Evolutionary conservation across 1,140 invertebrate genomes (phyloP), one percentile per base, ranked within the genome.

Genomic region (Lordiphosa mommai): DNA sequence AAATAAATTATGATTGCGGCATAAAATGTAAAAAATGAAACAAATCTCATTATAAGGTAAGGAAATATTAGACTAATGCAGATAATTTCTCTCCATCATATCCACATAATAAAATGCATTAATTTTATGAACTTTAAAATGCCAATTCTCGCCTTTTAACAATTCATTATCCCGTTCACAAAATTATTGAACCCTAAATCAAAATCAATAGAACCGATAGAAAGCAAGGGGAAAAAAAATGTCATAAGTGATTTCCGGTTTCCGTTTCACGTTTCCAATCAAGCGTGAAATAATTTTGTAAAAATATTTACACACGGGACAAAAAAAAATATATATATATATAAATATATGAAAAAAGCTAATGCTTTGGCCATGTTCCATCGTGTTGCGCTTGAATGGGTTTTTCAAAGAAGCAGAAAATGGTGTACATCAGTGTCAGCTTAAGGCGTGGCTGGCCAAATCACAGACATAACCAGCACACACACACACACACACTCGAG

Each of bases 221-320:
- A 33, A 56, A 6, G 1, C 0, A 30, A 47, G 23, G 60, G 43
- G 44, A 38, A 55, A 48, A 47, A 69, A 59, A 82, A 82, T 84
- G 77, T 82, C 77, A 82, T 84, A 82, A 82, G 76, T 82, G 71
- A 82, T 82, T 80, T 80, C 74, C 76, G 56, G 61, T 30, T 74
- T 52, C 76, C 74, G 76, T 53, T 80, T 70, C 48, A 56, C 60
- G 65, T 56, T 27, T 67, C 52, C 66, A 82, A 56, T 82, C 76
- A 76, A 71, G 76, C 76, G 76, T 71, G 38, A 80, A 80, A 80
- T 82, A 76, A 80, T 80, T 80, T 68, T 80, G 61, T 59, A 52
- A 82, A 80, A 80, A 80, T 80, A 80, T 80, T 82, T 82, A 80
- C 77, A 71, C 74, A 79, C 55, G 36, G 43, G 34, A 38, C 55